Evolutionary conservation across 2,797 vertebrate genomes (phyloP), one percentile per base, ranked within the genome.

Genomic region (Notolepis coatsorum): DNA sequence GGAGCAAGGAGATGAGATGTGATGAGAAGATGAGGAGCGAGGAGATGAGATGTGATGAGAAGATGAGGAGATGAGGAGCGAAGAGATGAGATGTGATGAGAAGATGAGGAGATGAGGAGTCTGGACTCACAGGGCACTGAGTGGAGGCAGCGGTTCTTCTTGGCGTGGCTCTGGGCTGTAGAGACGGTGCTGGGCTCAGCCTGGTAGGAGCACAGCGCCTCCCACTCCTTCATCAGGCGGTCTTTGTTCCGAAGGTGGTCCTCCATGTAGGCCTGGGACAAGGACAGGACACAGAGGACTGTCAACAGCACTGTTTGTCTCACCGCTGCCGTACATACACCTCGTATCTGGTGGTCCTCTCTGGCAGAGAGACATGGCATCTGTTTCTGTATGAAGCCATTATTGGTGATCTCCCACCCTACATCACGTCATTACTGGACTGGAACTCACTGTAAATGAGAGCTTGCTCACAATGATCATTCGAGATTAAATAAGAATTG

Each of bases 201-300:
- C 86, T 97, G 96, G 88, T 99, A 98, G 50, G 95, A 93, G n/a
- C 97, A 96, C 65, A 99, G 92, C 0, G 95, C 96, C 82, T 97
- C 95, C 97, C 97, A 99, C 86, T 99, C 97, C 87, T 96, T 96
- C 82, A 95, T 90, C 81, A 99, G 85, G 0, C 97, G 95, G 84
- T 98, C 95, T 64, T 95, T 94, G 84, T 98, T 99, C 82, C 94
- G 93, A 73, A 99, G 91, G 76, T 99, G 97, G 80, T 99, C 97
- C 81, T 99, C 97, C 97, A 99, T 99, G 70, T 99, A 99, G 0
- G 97, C 94, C 97, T 97, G 69, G 0, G n/a, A 13, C 46, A 4
- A 52, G 18, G 1, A 15, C 1, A 3, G 23, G 13, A 28, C 5
- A 12, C 25, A 18, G 10, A 39, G 37, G 51, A n/a, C 21, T 39